phyloP scores from a whole-genome alignment of 2,888 invertebrate genomes.

The Agriopis aurantiaria region DNA sequence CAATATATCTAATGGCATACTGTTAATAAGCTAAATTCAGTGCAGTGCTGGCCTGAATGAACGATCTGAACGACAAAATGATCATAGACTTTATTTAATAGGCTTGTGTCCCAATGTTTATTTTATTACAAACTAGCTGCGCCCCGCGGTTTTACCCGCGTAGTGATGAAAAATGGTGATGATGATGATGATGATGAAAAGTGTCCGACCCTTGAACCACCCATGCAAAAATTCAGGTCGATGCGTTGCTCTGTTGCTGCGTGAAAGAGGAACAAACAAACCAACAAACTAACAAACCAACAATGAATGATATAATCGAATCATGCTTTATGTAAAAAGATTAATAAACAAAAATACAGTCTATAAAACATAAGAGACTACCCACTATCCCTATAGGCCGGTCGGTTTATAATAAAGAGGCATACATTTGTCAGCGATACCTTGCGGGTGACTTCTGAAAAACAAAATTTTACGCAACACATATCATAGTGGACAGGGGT shows the following conservation, averaged over 20 bases:
- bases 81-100: not conserved
- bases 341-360: conserved; percentile 40
- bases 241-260: too few relatives aligned
- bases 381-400: conserved; percentile 57
- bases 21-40: conserved; percentile 11
- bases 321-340: too few relatives aligned
- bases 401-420: conserved; percentile 69
- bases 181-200: too few relatives aligned
- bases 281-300: too few relatives aligned
- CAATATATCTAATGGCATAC: conserved; percentile 7
- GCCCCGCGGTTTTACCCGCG: too few relatives aligned
- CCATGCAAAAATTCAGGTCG: too few relatives aligned
- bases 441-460: conserved; percentile 74
- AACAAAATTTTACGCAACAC: conserved; percentile 86
- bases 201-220: too few relatives aligned
- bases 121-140: too few relatives aligned
- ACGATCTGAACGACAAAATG: not conserved
- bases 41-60: not conserved
- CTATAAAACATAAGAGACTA: conserved; percentile 38
- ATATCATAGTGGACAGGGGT: conserved; percentile 79
- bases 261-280: too few relatives aligned
- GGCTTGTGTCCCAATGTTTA: too few relatives aligned
- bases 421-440: conserved; percentile 80
- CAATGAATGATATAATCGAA: too few relatives aligned
- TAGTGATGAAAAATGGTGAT: too few relatives aligned